Conservation (phyloP, 2,113 vertebrate species). For the Microcebus lehilahytsara region DNA sequence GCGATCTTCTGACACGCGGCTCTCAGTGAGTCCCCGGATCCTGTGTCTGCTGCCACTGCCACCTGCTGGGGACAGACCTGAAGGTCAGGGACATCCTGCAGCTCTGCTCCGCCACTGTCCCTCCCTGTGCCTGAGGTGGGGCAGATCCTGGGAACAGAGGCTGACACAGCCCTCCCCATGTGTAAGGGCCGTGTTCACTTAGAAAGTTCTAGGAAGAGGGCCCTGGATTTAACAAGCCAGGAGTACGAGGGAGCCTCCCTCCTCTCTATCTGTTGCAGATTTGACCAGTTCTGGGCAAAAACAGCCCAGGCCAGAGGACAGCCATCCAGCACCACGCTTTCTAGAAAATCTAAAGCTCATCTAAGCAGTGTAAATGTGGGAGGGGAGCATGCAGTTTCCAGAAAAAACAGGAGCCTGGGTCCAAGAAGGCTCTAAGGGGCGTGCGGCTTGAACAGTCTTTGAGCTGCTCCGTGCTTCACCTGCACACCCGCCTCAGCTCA, state of each 20-base stretch:
- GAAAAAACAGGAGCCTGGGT: not conserved
- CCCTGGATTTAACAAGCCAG: no score
- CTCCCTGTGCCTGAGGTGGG: rapidly evolving
- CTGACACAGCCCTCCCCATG: rapidly evolving
- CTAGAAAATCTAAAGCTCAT: not conserved
- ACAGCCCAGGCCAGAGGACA: not conserved
- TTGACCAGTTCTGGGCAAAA: not conserved
- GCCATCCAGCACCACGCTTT: not conserved
- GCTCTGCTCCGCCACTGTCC: not conserved
- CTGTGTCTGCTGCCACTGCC: not conserved
- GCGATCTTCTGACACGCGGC: not conserved
- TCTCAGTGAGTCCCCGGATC: not conserved
- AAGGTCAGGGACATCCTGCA: not conserved
- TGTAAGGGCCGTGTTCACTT: not conserved
- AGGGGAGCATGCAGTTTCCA: not conserved
- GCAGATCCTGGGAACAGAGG: not conserved
- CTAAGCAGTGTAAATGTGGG: not conserved
- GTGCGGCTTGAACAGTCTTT: not conserved
- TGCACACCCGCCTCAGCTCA: not conserved
- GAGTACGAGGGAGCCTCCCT: not conserved
- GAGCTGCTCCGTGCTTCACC: not conserved
- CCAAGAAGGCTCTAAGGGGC: not conserved
- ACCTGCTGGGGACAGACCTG: not conserved
- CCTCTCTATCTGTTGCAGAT: not conserved
- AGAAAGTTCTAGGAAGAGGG: not conserved